These are phyloP conservation scores for Stratiomys singularior DNA, from an alignment of 2,888 invertebrate genomes.

Conservation along the genomic window DNA sequence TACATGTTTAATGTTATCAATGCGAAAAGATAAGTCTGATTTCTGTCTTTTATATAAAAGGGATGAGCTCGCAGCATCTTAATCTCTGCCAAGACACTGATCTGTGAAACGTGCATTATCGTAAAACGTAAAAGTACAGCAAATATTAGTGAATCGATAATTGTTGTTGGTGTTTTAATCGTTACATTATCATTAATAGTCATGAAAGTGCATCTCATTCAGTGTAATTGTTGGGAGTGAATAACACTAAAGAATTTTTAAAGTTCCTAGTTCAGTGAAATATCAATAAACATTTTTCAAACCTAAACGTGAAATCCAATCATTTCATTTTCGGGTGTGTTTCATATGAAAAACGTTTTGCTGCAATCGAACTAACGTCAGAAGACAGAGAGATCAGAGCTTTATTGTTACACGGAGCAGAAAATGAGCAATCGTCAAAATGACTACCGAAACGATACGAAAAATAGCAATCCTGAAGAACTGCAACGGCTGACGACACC, in stretches of 20 bases:
- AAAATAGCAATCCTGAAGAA: slow-evolving; percentile 44
- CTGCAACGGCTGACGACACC: slow-evolving; percentile 46
- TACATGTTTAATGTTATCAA: slow-evolving; percentile 21
- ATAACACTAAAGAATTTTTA: too few relatives aligned
- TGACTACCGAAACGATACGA: slow-evolving; percentile 45
- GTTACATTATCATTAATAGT: too few relatives aligned
- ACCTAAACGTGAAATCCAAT: too few relatives aligned
- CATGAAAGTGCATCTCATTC: too few relatives aligned
- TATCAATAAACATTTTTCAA: too few relatives aligned
- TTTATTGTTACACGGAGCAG: not conserved
- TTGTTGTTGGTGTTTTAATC: not conserved
- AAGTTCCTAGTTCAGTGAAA: too few relatives aligned
- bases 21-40: not conserved
- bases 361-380: not conserved
- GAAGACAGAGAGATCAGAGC: not conserved
- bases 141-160: slow-evolving; percentile 8
- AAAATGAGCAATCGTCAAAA: slow-evolving; percentile 48
- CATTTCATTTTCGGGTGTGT: too few relatives aligned
- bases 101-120: not conserved
- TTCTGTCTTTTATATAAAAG: slow-evolving; percentile 33
- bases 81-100: slow-evolving; percentile 19
- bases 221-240: too few relatives aligned
- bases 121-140: not conserved
- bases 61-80: slow-evolving; percentile 24
- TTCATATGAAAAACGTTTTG: not conserved